Percentiles rank a stretch among this genome's conserved stretches.
These are phyloP conservation scores for Lytechinus variegatus DNA, from an alignment of 35 echinoderm and acorn worm species.

Conservation along the genomic window DNA sequence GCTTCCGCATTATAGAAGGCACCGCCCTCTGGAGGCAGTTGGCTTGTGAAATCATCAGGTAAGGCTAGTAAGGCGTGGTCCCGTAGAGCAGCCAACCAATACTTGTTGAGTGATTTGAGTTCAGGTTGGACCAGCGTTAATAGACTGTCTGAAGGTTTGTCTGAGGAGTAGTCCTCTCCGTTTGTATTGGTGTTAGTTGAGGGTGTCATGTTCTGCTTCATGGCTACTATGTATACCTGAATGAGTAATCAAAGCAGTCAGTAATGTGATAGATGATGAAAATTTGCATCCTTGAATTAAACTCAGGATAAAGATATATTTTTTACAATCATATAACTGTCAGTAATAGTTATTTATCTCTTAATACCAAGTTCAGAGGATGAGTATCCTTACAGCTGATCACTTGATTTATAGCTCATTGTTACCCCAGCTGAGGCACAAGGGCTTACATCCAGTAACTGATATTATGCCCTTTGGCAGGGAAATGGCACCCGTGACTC, in stretches of 20 bases:
- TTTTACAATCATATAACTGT: too few species aligned
- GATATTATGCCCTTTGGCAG: too few species aligned
- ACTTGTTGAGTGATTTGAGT: conserved; percentile 78
- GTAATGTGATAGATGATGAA: neutral
- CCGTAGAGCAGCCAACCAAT: conserved; percentile 91
- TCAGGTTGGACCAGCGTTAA: conserved; percentile 89
- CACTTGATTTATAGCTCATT: too few species aligned
- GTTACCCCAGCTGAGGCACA: too few species aligned
- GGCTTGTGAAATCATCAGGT: conserved; percentile 82
- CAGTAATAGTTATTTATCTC: too few species aligned
- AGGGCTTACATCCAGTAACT: too few species aligned
- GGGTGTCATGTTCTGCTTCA: conserved; percentile 80
- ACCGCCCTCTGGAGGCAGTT: conserved; percentile 87
- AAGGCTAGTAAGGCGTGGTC: conserved; percentile 95
- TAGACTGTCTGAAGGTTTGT: conserved; percentile 71
- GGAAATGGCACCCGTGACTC: too few species aligned
- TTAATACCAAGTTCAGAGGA: too few species aligned
- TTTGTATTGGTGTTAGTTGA: conserved; percentile 51
- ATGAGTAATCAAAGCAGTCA: neutral
- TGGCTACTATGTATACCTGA: conserved; percentile 98
- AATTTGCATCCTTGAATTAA: neutral
- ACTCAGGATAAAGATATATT: too few species aligned
- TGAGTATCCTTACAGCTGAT: too few species aligned
- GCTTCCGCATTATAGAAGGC: conserved; percentile 98
- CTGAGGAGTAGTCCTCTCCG: conserved; percentile 62